Evolutionary conservation across 2,888 invertebrate species (phyloP), one percentile per base, ranked within the genome.

Genomic region (Arge pagana): DNA sequence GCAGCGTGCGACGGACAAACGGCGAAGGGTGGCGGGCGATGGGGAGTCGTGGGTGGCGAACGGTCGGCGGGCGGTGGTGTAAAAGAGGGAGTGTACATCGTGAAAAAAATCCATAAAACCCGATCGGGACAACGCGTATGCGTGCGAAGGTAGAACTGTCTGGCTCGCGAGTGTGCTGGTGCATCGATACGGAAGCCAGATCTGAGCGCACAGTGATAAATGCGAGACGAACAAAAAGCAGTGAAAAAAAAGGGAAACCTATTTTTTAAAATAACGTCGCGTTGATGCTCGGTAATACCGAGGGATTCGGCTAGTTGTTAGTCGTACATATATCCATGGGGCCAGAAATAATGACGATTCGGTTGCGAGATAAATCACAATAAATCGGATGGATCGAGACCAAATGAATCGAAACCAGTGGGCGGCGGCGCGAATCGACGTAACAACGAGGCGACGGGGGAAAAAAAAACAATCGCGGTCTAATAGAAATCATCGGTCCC

Each of bases 21-120:
- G 40, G 49, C 43, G 57, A 28, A 26, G 55, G 58, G 60, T 52
- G 57, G 57, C 56, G 42, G 54, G 49, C 48, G 37, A 56, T 50
- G 50, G 57, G 45, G 56, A 56, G 48, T 50, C 42, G 50, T 53
- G 50, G 48, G 56, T 42, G 39, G 50, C 55, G 39, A 53, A 48
- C 8, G 39, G 54, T 48, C 45, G 16, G 54, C 21, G 54, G 51
- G 55, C 55, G 39, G 45, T 54, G 56, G 57, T 51, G 39, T 51
- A 57, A 58, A 53, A 35, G 63, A 50, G 53, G 33, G 45, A 62
- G 61, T 64, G 66, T 64, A 65, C 67, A 67, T 68, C 65, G 67
- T 67, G 69, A 71, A 72, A 74, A 74, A 74, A 75, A 75, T 75
- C 74, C 74, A 75, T 75, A 75, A 73, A 73, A 74, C 74, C 74